These are phyloP conservation scores for Hoplias malabaricus DNA, from an alignment of 2,113 vertebrate genomes.

Conservation along the genomic window DNA sequence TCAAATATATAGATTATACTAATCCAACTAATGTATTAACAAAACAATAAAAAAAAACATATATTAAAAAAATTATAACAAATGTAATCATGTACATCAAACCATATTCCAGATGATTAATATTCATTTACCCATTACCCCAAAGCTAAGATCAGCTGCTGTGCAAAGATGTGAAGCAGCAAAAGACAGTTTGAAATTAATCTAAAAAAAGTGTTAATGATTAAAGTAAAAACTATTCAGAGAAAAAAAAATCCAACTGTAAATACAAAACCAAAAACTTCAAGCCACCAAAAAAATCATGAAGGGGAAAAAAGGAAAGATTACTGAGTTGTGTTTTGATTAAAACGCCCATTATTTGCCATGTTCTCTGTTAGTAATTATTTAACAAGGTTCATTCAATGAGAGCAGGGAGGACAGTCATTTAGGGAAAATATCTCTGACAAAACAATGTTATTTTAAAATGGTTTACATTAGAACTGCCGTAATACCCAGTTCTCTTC, in stretches of 20 bases:
- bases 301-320: constrained; percentile 37
- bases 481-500: constrained; percentile 54
- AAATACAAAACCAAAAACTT: constrained; percentile 36
- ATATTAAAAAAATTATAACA: background rate
- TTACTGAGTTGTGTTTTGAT: constrained; percentile 52
- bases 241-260: constrained; percentile 32
- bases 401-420: constrained; percentile 40
- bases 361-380: constrained; percentile 67
- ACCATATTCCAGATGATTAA: background rate
- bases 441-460: constrained; percentile 10
- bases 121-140: background rate
- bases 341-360: constrained; percentile 51
- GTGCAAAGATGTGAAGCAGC: constrained; percentile 49
- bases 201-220: constrained; percentile 69
- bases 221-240: constrained; percentile 55
- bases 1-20: too few species aligned
- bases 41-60: background rate
- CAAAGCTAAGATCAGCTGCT: constrained; percentile 13
- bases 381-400: constrained; percentile 54
- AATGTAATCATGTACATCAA: background rate
- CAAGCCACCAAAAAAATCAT: constrained; percentile 37
- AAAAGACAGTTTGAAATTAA: constrained; percentile 60
- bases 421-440: constrained; percentile 27
- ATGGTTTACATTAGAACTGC: constrained; percentile 56
- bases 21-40: background rate